Percentiles rank a stretch among this genome's conserved stretches.
Evolutionary conservation across 2,797 vertebrate species (phyloP).

Genomic region (Sebastes jordani): DNA sequence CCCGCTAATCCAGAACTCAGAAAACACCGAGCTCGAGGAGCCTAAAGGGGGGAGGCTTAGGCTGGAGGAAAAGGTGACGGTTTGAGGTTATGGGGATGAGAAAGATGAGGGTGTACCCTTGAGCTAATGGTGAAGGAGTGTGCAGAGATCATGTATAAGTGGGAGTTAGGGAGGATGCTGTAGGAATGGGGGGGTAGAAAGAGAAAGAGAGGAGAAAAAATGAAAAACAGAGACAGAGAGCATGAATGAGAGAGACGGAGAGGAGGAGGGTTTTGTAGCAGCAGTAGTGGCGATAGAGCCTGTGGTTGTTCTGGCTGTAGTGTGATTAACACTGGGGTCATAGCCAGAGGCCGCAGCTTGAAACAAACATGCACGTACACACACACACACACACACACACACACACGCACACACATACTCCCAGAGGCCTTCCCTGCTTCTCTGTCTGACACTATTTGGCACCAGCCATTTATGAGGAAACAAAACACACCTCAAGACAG

Average conservation of each 20-base stretch:
- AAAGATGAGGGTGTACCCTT: slow-evolving; percentile 23
- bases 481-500: slow-evolving; percentile 62
- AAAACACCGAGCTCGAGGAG: background rate
- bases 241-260: slow-evolving; percentile 40
- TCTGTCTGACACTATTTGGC: slow-evolving; percentile 63
- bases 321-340: slow-evolving; percentile 78
- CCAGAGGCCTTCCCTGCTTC: slow-evolving; percentile 54
- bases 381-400: slow-evolving; percentile 19
- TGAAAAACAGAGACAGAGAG: slow-evolving; percentile 21
- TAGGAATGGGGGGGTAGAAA: background rate
- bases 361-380: slow-evolving; percentile 46
- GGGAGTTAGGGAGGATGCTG: slow-evolving; percentile 18
- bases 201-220: background rate
- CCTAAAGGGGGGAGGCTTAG: slow-evolving; percentile 17
- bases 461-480: slow-evolving; percentile 68
- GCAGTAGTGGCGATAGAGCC: slow-evolving; percentile 45
- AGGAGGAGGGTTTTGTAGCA: slow-evolving; percentile 28
- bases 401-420: slow-evolving; percentile 20
- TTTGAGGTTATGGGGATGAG: slow-evolving; percentile 46
- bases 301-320: slow-evolving; percentile 69
- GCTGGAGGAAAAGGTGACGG: slow-evolving; percentile 36
- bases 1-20: slow-evolving; percentile 17
- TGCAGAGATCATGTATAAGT: slow-evolving; percentile 27
- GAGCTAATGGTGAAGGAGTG: slow-evolving; percentile 43
- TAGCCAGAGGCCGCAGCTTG: slow-evolving; percentile 69